Evolutionary conservation across 2,888 invertebrate species (phyloP), one percentile per base, ranked within the genome.

Genomic region (Anaspis maculata): DNA sequence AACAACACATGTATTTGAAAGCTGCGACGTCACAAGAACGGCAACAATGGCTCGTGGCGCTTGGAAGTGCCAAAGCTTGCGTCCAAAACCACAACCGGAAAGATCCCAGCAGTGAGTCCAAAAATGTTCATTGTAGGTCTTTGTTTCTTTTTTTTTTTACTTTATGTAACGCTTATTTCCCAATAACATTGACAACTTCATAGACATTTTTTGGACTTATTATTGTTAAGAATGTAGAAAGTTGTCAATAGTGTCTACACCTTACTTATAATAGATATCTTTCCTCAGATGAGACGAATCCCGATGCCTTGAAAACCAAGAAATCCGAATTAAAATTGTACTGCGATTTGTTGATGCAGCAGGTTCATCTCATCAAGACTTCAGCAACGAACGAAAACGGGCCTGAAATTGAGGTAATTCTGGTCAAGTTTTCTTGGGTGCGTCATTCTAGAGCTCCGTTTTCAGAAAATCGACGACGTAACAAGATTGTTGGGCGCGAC

Each of bases 281-380:
- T 24, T 25, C 66, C 61, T 51, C 60, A 66, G 70, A 60, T 36
- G 66, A 73, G 45, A 65, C 70, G 38, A 74, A 73, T 48, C 70
- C 72, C 9, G 76, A 73, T 51, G 70, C 76, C 19, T 62, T 85
- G 42, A 76, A 76, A 55, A 72, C 77, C 29, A 85, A 85, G 60
- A 82, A 83, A 56, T 82, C 83, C 5, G 86, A 87, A 60, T 65
- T 87, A 43, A 68, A 83, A 42, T 68, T 86, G 15, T 86, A 85
- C 61, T 85, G 85, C 69, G 86, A 87, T 63, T 69, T 86, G 23
- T 68, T 87, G 52, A 84, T 85, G 83, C 86, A 87, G 61, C 86
- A 86, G 67, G 83, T 84, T 2, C 84, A 85, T 67, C 76, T 75
- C 34, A 73, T 83, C 1, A 82, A 81, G 61, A 76, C 74, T 61